A percentile compares a stretch with the other conserved stretches of the same genome.
Conservation (phyloP, 2,797 vertebrate genomes). For the Enteromius fasciolatus region DNA sequence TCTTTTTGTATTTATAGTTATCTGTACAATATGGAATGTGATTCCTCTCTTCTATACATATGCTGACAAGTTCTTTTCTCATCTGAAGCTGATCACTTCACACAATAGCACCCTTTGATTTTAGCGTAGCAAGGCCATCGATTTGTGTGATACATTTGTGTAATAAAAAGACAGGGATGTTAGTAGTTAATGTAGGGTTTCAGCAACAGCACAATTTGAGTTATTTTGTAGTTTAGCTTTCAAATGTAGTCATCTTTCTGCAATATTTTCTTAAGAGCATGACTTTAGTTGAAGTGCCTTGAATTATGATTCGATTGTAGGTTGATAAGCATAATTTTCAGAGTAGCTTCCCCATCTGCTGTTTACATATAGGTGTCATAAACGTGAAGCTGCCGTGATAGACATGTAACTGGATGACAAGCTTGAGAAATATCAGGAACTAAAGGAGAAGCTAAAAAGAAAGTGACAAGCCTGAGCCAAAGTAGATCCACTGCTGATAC, state of each 20-base stretch:
- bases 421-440: conserved; percentile 18
- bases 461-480: background rate
- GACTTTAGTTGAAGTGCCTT: background rate
- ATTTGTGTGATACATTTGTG: conserved; percentile 41
- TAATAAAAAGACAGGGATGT: conserved; percentile 26
- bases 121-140: conserved; percentile 32
- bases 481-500: conserved; percentile 38
- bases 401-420: background rate
- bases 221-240: conserved; percentile 32
- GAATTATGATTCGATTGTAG: background rate
- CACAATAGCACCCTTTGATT: conserved; percentile 51
- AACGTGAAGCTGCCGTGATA: background rate
- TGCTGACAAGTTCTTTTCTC: conserved; percentile 35
- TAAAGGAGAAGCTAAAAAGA: conserved; percentile 21
- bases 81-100: conserved; percentile 25
- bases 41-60: background rate
- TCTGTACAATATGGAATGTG: conserved; percentile 7
- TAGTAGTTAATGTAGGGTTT: conserved; percentile 28
- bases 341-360: background rate
- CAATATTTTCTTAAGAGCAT: background rate
- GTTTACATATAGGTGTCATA: conserved; percentile 18
- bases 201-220: conserved; percentile 33
- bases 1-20: conserved; percentile 3
- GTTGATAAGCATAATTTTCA: background rate
- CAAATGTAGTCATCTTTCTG: background rate